These are phyloP conservation scores for Nowickia ferox DNA, from an alignment of 2,888 invertebrate genomes.

Conservation along the genomic window DNA sequence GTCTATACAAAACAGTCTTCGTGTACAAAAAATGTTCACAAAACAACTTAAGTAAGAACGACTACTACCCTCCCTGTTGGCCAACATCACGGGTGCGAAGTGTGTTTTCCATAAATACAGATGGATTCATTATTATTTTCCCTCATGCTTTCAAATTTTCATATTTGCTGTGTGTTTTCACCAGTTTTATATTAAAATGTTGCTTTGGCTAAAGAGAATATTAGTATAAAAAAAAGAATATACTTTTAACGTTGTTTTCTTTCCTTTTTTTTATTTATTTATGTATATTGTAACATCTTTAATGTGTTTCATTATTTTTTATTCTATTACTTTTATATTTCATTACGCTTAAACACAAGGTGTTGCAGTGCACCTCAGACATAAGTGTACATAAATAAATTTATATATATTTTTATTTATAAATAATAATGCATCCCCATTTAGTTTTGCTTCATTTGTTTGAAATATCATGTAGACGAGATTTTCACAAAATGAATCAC, in stretches of 20 bases:
- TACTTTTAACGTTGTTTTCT: conserved; percentile 31
- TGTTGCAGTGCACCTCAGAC: conserved; percentile 1
- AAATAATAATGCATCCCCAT: neutral
- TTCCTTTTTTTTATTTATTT: conserved; percentile 18
- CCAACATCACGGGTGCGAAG: conserved; percentile 36
- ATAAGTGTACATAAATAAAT: neutral
- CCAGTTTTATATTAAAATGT: conserved; percentile 8
- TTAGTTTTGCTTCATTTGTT: neutral
- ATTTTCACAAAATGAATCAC: neutral
- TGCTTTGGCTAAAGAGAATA: conserved; percentile 2
- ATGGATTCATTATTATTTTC: conserved; percentile 28
- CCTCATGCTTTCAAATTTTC: neutral
- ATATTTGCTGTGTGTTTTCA: neutral
- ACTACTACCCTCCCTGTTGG: neutral
- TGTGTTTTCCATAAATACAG: conserved; percentile 29
- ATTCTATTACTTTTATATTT: conserved; percentile 15
- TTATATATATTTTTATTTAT: neutral
- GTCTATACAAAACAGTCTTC: conserved; percentile 27
- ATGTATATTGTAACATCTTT: conserved; percentile 28
- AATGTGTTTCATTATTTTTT: conserved; percentile 50
- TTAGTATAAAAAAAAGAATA: neutral
- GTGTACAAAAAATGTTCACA: neutral
- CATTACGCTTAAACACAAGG: neutral
- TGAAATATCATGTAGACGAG: neutral
- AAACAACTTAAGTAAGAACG: conserved; percentile 25